These are phyloP conservation scores for Ganaspis brasiliensis DNA, from an alignment of 2,888 invertebrate species.

Conservation along the genomic window DNA sequence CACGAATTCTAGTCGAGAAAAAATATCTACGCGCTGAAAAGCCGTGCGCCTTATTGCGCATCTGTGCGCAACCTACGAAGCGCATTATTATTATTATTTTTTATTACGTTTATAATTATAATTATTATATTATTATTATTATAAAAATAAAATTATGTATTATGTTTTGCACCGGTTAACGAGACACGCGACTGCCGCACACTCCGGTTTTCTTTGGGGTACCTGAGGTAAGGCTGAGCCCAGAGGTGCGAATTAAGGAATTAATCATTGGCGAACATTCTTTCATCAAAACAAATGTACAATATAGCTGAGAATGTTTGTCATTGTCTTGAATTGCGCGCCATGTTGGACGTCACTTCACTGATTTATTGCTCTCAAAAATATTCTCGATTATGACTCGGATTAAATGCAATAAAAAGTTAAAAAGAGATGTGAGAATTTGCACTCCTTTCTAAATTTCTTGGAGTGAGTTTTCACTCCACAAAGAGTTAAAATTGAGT, in stretches of 20 bases:
- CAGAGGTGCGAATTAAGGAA: constrained; percentile 17
- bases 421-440: too few relatives aligned
- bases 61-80: constrained; percentile 54
- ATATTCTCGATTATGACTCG: constrained; percentile 14
- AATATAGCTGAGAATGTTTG: background rate
- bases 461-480: too few relatives aligned
- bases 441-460: too few relatives aligned
- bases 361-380: constrained; percentile 18
- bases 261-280: constrained; percentile 14
- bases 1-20: constrained; percentile 80
- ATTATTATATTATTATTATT: constrained; percentile 55
- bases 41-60: constrained; percentile 59
- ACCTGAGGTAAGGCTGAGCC: constrained; percentile 40
- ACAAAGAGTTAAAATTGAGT: too few relatives aligned
- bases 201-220: constrained; percentile 43
- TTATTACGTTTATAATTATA: constrained; percentile 51
- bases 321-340: constrained; percentile 21
- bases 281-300: background rate
- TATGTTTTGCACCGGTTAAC: constrained; percentile 40
- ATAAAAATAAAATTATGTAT: constrained; percentile 41
- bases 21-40: constrained; percentile 72
- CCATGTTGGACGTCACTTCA: constrained; percentile 37
- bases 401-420: background rate
- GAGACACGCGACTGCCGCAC: constrained; percentile 41
- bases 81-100: constrained; percentile 61